Conservation (phyloP, 2,113 vertebrate species). For the Dryoscopus gambensis region DNA sequence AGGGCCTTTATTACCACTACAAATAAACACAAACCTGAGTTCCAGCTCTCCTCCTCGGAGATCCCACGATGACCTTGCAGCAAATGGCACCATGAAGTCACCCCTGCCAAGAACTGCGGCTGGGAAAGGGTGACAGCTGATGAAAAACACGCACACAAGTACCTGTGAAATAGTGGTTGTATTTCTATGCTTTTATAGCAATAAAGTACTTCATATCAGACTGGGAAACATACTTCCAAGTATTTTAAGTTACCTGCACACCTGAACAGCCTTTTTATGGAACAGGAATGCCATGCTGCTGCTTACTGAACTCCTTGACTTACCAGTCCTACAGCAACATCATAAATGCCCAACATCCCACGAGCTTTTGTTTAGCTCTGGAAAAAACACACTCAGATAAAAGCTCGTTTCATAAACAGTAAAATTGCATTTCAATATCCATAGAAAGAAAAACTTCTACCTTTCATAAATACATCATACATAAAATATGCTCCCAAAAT, state of each 20-base stretch:
- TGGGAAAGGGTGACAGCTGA: not conserved
- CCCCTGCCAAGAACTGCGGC: not conserved
- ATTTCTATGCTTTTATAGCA: constrained; percentile 18
- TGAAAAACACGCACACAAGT: not conserved
- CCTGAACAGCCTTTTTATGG: not conserved
- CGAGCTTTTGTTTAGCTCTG: not conserved
- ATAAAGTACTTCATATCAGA: not conserved
- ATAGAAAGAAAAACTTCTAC: not conserved
- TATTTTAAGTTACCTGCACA: not conserved
- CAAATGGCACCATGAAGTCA: not conserved
- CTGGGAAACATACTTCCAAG: not conserved
- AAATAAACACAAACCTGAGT: not conserved
- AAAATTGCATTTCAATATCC: not conserved
- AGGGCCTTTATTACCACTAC: not conserved
- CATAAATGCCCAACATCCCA: not conserved
- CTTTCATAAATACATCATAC: constrained; percentile 32
- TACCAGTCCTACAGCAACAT: not conserved
- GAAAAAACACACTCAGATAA: not conserved
- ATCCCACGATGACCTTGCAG: not conserved
- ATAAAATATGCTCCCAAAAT: constrained; percentile 10
- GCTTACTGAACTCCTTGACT: not conserved
- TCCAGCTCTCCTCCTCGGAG: not conserved
- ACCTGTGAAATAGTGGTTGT: not conserved
- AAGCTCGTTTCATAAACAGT: constrained; percentile 4
- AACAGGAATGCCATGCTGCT: not conserved